phyloP scores from a whole-genome alignment of 2,888 invertebrate species.

The Antheraea assamensis region DNA sequence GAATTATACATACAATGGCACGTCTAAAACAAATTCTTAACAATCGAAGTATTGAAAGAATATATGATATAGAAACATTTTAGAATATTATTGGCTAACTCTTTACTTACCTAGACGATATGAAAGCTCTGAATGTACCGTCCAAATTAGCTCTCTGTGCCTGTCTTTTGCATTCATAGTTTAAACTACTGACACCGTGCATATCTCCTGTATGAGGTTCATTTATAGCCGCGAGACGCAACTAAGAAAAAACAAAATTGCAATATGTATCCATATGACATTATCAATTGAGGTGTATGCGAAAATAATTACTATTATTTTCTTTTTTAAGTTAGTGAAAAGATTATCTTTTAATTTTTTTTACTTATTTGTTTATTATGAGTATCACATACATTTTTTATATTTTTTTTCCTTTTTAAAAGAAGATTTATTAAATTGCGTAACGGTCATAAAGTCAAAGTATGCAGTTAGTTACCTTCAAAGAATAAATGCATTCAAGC shows the following conservation, averaged over 20 bases:
- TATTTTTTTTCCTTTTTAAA: no score
- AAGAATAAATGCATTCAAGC: no score
- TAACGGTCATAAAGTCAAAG: no score
- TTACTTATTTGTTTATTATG: no score
- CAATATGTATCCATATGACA: background rate
- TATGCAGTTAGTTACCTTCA: no score
- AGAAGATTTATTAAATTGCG: no score
- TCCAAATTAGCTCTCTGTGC: conserved; percentile 92
- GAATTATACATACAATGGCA: background rate
- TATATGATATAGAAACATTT: background rate
- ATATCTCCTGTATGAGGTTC: conserved; percentile 95
- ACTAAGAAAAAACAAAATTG: conserved; percentile 70
- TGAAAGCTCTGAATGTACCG: conserved; percentile 95
- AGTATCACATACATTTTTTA: no score
- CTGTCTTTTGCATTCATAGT: conserved; percentile 96
- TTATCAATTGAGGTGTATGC: background rate
- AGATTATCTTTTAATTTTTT: no score
- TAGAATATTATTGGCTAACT: background rate
- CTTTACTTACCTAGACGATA: conserved; percentile 86
- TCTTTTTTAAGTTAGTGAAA: no score
- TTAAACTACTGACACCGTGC: conserved; percentile 95
- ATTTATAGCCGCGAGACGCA: conserved; percentile 96
- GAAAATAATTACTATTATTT: no score
- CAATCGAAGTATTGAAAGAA: background rate
- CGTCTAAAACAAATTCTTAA: background rate